Evolutionary conservation across 2,113 vertebrate genomes (phyloP).

Genomic region (Psittacara wagleri): DNA sequence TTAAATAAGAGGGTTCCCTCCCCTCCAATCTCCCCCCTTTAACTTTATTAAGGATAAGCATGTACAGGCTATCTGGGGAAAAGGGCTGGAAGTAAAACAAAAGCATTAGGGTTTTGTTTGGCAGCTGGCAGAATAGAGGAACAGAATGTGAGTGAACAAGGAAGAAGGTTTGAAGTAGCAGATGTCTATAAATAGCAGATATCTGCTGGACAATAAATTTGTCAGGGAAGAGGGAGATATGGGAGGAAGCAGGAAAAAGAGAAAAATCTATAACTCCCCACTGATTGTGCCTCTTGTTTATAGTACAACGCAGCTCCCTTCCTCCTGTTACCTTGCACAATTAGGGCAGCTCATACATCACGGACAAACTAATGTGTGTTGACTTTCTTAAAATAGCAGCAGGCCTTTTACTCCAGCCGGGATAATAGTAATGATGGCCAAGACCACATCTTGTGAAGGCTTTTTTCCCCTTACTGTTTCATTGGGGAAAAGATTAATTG

Average conservation of each 20-base stretch:
- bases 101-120: neutral
- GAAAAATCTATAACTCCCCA: neutral
- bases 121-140: neutral
- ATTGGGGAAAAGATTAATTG: slow-evolving; percentile 30
- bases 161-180: neutral
- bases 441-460: neutral
- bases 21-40: neutral
- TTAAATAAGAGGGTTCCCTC: neutral
- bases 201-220: neutral
- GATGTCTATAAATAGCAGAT: neutral
- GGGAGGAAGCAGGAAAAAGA: neutral
- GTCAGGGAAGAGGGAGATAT: neutral
- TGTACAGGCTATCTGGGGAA: neutral
- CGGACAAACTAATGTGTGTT: neutral
- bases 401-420: slow-evolving; percentile 2
- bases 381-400: slow-evolving; percentile 18
- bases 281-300: neutral
- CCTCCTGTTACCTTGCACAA: neutral
- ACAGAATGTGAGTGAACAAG: neutral
- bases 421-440: neutral
- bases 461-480: slow-evolving; percentile 13
- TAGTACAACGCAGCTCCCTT: neutral
- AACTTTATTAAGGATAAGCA: neutral
- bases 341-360: neutral
- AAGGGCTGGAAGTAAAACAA: neutral